Base-by-base conservation (phyloP, 2,888 invertebrate genomes). In the Pristionchus mayeri region DNA sequence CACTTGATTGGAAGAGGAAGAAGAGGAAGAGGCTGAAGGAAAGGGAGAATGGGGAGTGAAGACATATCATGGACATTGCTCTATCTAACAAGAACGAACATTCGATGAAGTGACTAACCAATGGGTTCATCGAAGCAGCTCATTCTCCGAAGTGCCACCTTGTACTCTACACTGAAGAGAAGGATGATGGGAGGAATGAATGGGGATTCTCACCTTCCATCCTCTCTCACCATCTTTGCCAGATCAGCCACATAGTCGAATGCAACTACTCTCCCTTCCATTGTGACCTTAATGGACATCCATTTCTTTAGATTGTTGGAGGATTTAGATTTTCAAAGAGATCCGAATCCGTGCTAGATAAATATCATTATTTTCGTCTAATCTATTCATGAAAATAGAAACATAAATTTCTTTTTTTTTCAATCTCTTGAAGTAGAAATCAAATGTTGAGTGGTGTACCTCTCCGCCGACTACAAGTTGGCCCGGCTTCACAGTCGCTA, bases 391-490 rank as follows among this genome's bases (percentile, higher is more conserved):
- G n/a, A n/a, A n/a, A n/a, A n/a, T n/a, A n/a, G n/a, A n/a, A n/a
- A n/a, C n/a, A n/a, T n/a, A n/a, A n/a, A n/a, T n/a, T n/a, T n/a
- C n/a, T n/a, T n/a, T n/a, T n/a, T n/a, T n/a, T n/a, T n/a, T n/a
- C n/a, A n/a, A n/a, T n/a, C n/a, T n/a, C n/a, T n/a, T n/a, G n/a
- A n/a, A n/a, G n/a, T n/a, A n/a, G n/a, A n/a, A n/a, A n/a, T n/a
- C n/a, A n/a, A n/a, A n/a, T n/a, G n/a, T n/a, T n/a, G n/a, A n/a
- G n/a, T n/a, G 18, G 3, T 13, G 6, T 54, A 88, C 88, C 81
- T 90, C 90, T 85, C 90, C 90, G 76, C 90, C 90, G 52, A 90
- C 88, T 13, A 88, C 88, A 52, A 90, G 75, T 85, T 90, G 90
- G 27, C 90, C 89, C 79, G 85, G 24, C 18, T 84, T 71, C 54